A percentile compares a stretch with the other conserved stretches of the same genome.
phyloP scores from a whole-genome alignment of 1,140 invertebrate species.

The Caenorhabditis remanei region DNA sequence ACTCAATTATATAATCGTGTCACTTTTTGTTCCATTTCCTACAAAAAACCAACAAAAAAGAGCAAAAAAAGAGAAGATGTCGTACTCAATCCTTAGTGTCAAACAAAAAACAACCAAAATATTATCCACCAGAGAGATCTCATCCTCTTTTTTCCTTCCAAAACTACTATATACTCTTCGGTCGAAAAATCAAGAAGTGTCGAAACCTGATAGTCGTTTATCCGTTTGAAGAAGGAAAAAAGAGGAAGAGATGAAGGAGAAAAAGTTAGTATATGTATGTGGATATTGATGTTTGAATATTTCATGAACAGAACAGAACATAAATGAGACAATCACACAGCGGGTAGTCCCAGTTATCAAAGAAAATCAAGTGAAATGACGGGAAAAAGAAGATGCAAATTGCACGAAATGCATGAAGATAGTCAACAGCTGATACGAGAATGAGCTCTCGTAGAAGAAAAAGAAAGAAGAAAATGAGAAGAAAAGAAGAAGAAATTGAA shows the following conservation, averaged over 20 bases:
- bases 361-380: not conserved
- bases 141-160: not conserved
- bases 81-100: not conserved
- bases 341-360: not conserved
- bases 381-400: constrained; percentile 9
- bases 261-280: no score
- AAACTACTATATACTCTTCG: not conserved
- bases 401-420: not conserved
- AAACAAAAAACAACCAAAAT: not conserved
- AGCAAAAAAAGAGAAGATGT: not conserved
- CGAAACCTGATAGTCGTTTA: not conserved
- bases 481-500: not conserved
- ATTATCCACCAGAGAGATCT: constrained; percentile 18
- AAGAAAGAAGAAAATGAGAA: not conserved
- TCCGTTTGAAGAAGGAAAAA: not conserved
- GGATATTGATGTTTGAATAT: not conserved
- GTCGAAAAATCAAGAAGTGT: not conserved
- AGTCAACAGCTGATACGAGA: constrained; percentile 14
- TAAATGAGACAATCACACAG: not conserved
- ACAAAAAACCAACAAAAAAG: not conserved
- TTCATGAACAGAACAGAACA: not conserved
- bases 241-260: not conserved
- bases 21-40: not conserved
- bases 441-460: not conserved
- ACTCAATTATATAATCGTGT: constrained; percentile 6